Evolutionary conservation across 1,140 invertebrate species (phyloP), one percentile per base, ranked within the genome.

Genomic region (Hylyphantes graminicola): DNA sequence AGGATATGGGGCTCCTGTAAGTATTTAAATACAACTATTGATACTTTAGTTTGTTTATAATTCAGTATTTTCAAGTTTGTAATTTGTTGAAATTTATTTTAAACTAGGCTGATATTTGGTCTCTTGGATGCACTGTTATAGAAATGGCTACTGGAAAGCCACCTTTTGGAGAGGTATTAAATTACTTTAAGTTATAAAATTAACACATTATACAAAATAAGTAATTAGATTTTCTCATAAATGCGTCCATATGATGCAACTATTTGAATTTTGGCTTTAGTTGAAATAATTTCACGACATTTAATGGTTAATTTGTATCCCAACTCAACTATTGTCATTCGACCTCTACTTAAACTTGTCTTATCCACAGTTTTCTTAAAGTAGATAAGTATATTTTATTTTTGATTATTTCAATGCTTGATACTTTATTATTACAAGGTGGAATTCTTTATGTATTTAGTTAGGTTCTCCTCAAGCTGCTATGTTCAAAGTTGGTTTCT

Each of bases 71-170:
- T 53, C 15, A 53, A 48, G 19, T 79, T n/a, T 35, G 35, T 35
- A n/a, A 19, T 64, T 10, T 64, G 13, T 19, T 75, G 76, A 35
- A 35, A 65, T 80, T 35, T 74, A 63, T 85, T 80, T 81, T 82
- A 68, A 83, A 90, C 67, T 88, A 95, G 93, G 97, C 97, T 86
- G 97, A 98, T 89, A 97, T 98, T 89, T 98, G 97, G 97, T 97
- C 96, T 48, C 91, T 98, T 86, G 97, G 97, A 48, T 99, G 98
- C 90, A 99, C 98, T 11, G 95, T 99, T 86, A 96, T 99, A 19
- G 98, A 99, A 92, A 99, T 99, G 98, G 97, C 97, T 2, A 99
- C 98, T 7, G 97, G 98, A 50, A 98, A 99, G 90, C 97, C 97
- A 48, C 98, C 98, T 0, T 99, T 99, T 88, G 97, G 98, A 87